Conservation (phyloP, 2,797 vertebrate species). For the Peromyscus aztecus region DNA sequence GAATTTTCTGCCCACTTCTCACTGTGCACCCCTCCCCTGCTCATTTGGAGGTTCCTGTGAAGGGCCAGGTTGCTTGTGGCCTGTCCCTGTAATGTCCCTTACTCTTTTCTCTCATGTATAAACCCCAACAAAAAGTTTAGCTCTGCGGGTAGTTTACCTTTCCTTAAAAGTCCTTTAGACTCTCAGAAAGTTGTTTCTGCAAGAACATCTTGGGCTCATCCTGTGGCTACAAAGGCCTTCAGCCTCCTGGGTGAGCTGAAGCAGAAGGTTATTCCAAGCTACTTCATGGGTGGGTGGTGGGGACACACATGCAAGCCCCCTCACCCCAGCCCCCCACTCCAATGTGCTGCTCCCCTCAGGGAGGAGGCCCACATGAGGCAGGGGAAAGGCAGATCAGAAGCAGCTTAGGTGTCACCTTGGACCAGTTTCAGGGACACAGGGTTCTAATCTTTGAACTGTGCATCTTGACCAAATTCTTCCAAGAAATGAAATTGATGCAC, state of each 20-base stretch:
- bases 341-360: not conserved
- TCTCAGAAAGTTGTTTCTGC: slow-evolving; percentile 73
- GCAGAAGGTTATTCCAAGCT: not conserved
- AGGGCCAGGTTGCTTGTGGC: not conserved
- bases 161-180: slow-evolving; percentile 73
- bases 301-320: not conserved
- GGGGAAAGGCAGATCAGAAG: not conserved
- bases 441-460: not conserved
- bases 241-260: not conserved
- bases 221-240: not conserved
- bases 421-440: not conserved
- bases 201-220: not conserved
- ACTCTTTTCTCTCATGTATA: not conserved
- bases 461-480: slow-evolving; percentile 34
- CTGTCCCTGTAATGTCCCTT: not conserved
- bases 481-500: slow-evolving; percentile 53
- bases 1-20: slow-evolving; percentile 78
- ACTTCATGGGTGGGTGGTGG: not conserved
- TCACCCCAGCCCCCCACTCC: not conserved
- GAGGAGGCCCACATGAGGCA: not conserved
- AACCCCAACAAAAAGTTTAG: not conserved
- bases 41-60: not conserved
- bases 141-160: not conserved
- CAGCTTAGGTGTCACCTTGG: not conserved
- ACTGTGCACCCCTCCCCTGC: slow-evolving; percentile 44